Conservation (phyloP, 2,888 invertebrate species). For the Acrobasis consociella region DNA sequence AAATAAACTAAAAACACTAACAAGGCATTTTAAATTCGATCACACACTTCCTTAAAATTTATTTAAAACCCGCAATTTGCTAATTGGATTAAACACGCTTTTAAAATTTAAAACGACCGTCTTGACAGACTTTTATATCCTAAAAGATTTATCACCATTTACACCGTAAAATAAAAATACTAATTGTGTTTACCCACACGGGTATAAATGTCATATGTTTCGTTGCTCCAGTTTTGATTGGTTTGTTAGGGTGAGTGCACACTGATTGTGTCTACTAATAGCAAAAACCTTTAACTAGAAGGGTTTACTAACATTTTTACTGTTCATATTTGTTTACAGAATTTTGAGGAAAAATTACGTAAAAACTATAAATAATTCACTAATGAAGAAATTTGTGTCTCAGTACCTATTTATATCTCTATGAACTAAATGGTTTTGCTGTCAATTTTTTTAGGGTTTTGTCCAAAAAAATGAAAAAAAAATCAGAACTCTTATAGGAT, state of each 20-base stretch:
- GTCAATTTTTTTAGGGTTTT: too few species aligned
- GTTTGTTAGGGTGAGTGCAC: conserved; percentile 26
- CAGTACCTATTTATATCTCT: too few species aligned
- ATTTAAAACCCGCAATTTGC: conserved; percentile 4
- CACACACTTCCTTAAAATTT: conserved; percentile 24
- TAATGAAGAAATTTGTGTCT: too few species aligned
- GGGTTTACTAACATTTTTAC: too few species aligned
- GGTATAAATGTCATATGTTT: conserved; percentile 5
- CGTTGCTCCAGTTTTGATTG: conserved; percentile 44
- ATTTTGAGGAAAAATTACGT: too few species aligned
- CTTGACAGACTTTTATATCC: conserved; percentile 36
- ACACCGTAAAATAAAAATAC: conserved; percentile 26
- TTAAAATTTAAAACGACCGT: conserved; percentile 23
- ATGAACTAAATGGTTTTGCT: too few species aligned
- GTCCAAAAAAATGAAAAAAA: too few species aligned
- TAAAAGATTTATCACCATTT: conserved; percentile 41
- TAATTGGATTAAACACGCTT: conserved; percentile 10
- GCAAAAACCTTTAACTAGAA: too few species aligned
- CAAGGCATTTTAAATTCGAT: neutral
- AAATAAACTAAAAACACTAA: neutral
- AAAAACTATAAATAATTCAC: too few species aligned
- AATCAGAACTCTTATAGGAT: too few species aligned
- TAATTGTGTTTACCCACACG: conserved; percentile 36
- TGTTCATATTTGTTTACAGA: too few species aligned
- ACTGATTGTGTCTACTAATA: neutral